Percentiles rank a stretch among this genome's conserved stretches.
These are phyloP conservation scores for Lampris incognitus DNA, from an alignment of 2,113 vertebrate species.

Conservation along the genomic window DNA sequence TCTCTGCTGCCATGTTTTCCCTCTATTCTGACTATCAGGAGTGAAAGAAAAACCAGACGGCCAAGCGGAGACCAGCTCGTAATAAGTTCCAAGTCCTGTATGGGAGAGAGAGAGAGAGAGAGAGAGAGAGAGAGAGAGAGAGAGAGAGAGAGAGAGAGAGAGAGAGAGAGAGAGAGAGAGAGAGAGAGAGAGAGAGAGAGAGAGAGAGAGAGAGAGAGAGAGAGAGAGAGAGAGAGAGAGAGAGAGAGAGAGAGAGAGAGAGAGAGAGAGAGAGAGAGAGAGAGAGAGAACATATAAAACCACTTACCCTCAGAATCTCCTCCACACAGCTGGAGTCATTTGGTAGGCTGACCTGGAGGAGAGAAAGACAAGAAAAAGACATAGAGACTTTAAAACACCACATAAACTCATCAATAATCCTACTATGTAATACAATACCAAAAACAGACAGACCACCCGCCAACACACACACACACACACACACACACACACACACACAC, in stretches of 20 bases:
- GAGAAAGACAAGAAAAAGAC: conserved; percentile 49
- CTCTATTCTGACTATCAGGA: conserved; percentile 42
- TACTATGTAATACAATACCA: too few species aligned
- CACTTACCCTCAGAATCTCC: conserved; percentile 95
- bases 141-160: conserved; percentile 21
- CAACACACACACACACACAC: too few species aligned
- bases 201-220: conserved; percentile 12
- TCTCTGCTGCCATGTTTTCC: conserved; percentile 11
- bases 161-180: conserved; percentile 9
- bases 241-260: conserved; percentile 17
- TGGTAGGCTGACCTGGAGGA: conserved; percentile 90
- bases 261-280: conserved; percentile 10
- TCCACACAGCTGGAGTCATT: conserved; percentile 97
- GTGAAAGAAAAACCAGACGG: conserved; percentile 47
- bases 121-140: conserved; percentile 11
- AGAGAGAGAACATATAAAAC: background rate
- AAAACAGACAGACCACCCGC: too few species aligned
- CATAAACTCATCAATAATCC: too few species aligned
- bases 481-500: too few species aligned
- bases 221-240: conserved; percentile 14
- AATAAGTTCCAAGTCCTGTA: conserved; percentile 59
- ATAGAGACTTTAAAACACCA: conserved; percentile 13
- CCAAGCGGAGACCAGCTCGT: conserved; percentile 72
- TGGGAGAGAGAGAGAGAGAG: conserved; percentile 6
- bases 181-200: conserved; percentile 15